These are phyloP conservation scores for Larimichthys polyactis DNA, from an alignment of 2,113 vertebrate species.

Conservation along the genomic window DNA sequence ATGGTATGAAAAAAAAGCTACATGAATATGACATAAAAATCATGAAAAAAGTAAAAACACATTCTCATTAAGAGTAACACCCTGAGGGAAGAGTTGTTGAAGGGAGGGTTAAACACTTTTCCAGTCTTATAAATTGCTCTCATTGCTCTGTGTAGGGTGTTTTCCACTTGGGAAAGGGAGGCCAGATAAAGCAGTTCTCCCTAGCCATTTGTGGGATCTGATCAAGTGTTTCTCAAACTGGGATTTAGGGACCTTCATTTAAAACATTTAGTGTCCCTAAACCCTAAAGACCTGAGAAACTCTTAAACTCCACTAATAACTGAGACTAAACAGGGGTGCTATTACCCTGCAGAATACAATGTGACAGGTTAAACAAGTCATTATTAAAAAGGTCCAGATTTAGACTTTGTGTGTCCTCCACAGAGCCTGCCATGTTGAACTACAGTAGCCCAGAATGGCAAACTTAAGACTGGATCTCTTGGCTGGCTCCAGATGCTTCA, in stretches of 20 bases:
- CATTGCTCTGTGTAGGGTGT: neutral
- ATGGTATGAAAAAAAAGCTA: neutral
- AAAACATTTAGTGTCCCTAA: neutral
- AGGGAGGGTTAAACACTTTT: slow-evolving; percentile 14
- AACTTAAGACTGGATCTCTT: no score
- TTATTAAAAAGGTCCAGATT: neutral
- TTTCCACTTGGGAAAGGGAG: slow-evolving; percentile 2
- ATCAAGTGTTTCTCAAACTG: neutral
- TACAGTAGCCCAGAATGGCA: no score
- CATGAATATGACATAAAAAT: neutral
- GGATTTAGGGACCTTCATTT: neutral
- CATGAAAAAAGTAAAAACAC: neutral
- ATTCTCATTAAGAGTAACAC: slow-evolving; percentile 13
- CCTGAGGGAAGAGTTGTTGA: neutral
- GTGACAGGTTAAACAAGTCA: neutral
- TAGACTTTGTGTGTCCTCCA: no score
- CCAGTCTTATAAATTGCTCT: neutral
- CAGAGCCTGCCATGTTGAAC: no score
- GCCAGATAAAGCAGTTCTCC: neutral
- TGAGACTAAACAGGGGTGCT: neutral
- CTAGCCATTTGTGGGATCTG: neutral
- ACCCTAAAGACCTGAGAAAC: neutral
- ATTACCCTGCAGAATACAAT: neutral
- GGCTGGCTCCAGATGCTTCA: no score
- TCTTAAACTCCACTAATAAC: neutral